phyloP scores from a whole-genome alignment of 2,113 vertebrate genomes.

The Pygoscelis adeliae region DNA sequence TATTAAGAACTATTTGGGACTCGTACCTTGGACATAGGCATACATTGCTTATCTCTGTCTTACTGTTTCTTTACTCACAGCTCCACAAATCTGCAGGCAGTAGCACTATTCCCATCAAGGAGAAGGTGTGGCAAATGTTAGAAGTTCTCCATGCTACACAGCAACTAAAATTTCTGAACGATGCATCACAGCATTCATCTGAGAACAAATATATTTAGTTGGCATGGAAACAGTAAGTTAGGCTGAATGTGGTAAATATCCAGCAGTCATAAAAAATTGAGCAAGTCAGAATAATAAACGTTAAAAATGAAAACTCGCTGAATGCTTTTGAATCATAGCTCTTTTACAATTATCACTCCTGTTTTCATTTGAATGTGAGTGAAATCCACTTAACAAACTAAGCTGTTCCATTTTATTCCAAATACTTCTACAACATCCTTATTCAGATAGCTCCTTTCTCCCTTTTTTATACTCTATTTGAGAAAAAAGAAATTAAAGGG shows the following conservation, averaged over 20 bases:
- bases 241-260: conserved; percentile 74
- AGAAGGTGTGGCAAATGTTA: conserved; percentile 56
- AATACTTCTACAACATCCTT: conserved; percentile 28
- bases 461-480: conserved; percentile 41
- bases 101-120: conserved; percentile 4
- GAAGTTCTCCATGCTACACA: conserved; percentile 25
- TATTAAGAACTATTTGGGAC: neutral
- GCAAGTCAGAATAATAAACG: conserved; percentile 72
- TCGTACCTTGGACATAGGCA: neutral
- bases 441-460: conserved; percentile 16
- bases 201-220: conserved; percentile 77
- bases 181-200: conserved; percentile 64
- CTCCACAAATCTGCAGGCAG: neutral
- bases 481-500: conserved; percentile 67
- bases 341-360: conserved; percentile 69
- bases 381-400: conserved; percentile 62
- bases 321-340: conserved; percentile 70
- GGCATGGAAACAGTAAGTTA: conserved; percentile 74
- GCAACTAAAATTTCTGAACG: conserved; percentile 45
- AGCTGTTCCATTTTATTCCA: conserved; percentile 52
- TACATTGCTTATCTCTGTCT: neutral
- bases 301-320: conserved; percentile 66
- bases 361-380: conserved; percentile 66
- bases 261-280: conserved; percentile 70
- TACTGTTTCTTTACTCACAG: neutral